Conservation (phyloP, 2,113 vertebrate genomes). For the Panthera leo region DNA sequence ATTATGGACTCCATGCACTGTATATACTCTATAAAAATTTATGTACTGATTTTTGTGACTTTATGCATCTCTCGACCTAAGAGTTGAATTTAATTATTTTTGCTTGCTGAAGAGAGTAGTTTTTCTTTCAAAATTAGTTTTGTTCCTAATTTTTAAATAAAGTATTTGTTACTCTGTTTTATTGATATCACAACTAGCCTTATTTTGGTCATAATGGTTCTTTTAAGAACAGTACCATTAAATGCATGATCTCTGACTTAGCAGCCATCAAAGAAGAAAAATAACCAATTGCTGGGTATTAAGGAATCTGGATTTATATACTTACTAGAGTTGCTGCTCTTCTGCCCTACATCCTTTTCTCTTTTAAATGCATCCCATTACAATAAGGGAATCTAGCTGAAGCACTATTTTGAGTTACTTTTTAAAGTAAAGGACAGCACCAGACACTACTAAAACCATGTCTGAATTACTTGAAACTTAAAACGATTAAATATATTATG, state of each 20-base stretch:
- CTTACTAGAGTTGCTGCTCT: not conserved
- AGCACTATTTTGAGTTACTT: not conserved
- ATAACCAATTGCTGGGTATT: not conserved
- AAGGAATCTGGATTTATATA: not conserved
- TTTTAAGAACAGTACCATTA: not conserved
- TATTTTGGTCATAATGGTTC: not conserved
- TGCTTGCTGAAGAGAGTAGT: not conserved
- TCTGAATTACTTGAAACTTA: not conserved
- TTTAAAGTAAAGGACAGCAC: not conserved
- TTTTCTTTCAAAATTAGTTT: constrained; percentile 27
- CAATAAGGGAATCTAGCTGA: not conserved
- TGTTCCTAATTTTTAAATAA: constrained; percentile 35
- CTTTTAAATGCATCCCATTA: not conserved
- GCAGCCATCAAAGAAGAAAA: not conserved
- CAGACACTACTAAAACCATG: not conserved
- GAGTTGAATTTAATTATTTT: constrained; percentile 31
- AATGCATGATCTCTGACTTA: not conserved
- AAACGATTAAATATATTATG: not conserved
- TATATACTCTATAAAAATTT: not conserved
- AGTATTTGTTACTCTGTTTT: not conserved
- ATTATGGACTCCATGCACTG: not conserved
- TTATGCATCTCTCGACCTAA: not conserved
- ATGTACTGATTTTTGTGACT: not conserved
- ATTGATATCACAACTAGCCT: not conserved
- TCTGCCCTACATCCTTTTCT: not conserved